A percentile compares a stretch with the other conserved stretches of the same genome.
phyloP scores from a whole-genome alignment of 23 tunicate genomes.

The Phallusia fumigata region DNA sequence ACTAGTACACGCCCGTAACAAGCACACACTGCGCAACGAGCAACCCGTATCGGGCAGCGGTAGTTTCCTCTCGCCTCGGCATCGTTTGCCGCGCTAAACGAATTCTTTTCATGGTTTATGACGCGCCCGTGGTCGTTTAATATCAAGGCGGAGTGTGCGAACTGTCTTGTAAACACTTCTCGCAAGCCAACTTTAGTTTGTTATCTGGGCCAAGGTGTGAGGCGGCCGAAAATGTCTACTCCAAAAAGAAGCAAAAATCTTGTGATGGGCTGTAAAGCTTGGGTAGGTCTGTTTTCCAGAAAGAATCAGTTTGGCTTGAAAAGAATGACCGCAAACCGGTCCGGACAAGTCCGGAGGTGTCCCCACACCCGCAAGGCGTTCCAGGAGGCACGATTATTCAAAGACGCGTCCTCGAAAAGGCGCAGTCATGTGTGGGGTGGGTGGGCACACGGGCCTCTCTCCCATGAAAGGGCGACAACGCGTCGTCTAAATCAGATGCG shows the following conservation, averaged over 20 bases:
- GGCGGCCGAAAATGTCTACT: no score
- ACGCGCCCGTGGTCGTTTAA: background rate
- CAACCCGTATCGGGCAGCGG: background rate
- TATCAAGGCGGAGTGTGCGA: background rate
- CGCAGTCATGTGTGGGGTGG: background rate
- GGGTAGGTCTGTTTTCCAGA: background rate
- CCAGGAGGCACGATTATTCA: background rate
- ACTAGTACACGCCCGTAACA: conserved; percentile 6
- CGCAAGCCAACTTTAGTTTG: no score
- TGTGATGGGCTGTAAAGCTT: no score
- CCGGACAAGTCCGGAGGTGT: conserved; percentile 24
- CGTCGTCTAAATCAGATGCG: background rate
- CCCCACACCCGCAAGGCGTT: background rate
- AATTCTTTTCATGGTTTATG: no score
- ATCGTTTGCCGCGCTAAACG: background rate
- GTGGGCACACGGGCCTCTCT: background rate
- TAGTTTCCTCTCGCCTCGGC: background rate
- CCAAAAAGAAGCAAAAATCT: no score
- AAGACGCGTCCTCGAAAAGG: background rate
- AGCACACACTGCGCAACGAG: background rate
- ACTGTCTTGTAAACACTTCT: no score
- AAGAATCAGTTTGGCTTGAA: background rate
- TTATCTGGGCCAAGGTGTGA: no score
- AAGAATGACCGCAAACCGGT: background rate
- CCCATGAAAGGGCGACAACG: conserved; percentile 1